Evolutionary conservation across 2,888 invertebrate genomes (phyloP), one percentile per base, ranked within the genome.

Genomic region (Diaprepes abbreviatus): DNA sequence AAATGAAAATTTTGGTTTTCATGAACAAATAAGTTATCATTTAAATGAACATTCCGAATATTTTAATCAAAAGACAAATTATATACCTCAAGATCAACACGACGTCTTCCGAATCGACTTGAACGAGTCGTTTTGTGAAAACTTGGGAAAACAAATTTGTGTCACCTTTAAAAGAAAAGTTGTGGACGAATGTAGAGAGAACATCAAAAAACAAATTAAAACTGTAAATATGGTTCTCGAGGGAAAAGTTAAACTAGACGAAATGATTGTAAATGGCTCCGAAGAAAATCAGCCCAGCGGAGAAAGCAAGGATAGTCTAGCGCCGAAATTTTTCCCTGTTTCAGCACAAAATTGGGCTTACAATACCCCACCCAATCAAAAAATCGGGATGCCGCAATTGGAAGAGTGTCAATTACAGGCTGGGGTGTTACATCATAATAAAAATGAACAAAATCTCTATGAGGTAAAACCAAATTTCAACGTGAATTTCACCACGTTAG

Each of bases 351-450:
- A 73, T 12, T 77, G 77, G 77, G 65, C 75, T 1, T 77, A 71
- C 58, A 35, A 66, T n/a, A 77, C 77, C 2, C 77, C 77, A 1
- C 71, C 73, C 3, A 71, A 66, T 54, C 75, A 75, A 65, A 74
- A 58, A 64, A 66, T 76, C 10, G 38, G 33, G 0, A 10, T 62
- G 4, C 71, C 74, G 9, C 54, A 59, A 54, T 10, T 66, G 0
- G 70, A 74, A 31, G 71, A 72, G 2, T 62, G 70, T 21, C 62
- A 71, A 19, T 70, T 77, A n/a, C 71, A 74, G 35, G 73, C 74
- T 3, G 77, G 71, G 10, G 68, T 75, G 17, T 59, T 75, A 17
- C 73, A 12, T 24, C 10, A 16, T 1, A 17, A 57, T 3, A 62
- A 71, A 19, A 72, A 72, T n/a, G 62, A 73, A 28, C 70, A 60